Conservation (phyloP, 2,797 vertebrate species). For the Chelmon rostratus region DNA sequence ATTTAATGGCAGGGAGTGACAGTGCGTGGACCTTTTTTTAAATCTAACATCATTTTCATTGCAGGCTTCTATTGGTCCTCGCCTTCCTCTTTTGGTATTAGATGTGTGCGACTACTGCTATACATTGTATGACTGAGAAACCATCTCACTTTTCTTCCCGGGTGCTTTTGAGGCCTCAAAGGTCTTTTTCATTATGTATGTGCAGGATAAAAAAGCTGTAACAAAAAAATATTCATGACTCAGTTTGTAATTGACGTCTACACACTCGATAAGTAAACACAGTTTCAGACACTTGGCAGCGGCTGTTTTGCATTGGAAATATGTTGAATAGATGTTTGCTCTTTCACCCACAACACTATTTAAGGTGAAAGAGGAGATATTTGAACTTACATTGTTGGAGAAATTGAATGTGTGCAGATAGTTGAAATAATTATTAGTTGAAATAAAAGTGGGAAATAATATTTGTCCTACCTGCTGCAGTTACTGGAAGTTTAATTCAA, state of each 20-base stretch:
- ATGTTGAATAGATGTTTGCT: slow-evolving; percentile 14
- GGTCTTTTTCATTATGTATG: background rate
- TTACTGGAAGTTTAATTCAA: background rate
- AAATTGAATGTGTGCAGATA: background rate
- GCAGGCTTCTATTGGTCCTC: no score
- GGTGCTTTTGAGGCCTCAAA: background rate
- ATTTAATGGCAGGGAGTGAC: no score
- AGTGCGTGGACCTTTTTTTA: no score
- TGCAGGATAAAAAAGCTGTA: background rate
- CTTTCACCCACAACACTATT: background rate
- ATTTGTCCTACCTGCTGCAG: background rate
- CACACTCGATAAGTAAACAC: background rate
- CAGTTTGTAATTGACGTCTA: background rate
- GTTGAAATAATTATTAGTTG: background rate
- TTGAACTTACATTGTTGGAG: background rate
- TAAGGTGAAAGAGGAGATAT: background rate
- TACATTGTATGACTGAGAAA: background rate
- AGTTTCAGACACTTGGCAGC: slow-evolving; percentile 5
- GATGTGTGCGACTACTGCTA: no score
- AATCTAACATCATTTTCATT: no score
- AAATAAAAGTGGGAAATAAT: background rate
- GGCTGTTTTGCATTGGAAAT: slow-evolving; percentile 9
- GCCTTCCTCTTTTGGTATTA: no score
- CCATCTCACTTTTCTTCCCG: background rate
- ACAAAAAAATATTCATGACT: background rate